Evolutionary conservation across 2,113 vertebrate species (phyloP), one percentile per base, ranked within the genome.

Genomic region (Hyaena hyaena): DNA sequence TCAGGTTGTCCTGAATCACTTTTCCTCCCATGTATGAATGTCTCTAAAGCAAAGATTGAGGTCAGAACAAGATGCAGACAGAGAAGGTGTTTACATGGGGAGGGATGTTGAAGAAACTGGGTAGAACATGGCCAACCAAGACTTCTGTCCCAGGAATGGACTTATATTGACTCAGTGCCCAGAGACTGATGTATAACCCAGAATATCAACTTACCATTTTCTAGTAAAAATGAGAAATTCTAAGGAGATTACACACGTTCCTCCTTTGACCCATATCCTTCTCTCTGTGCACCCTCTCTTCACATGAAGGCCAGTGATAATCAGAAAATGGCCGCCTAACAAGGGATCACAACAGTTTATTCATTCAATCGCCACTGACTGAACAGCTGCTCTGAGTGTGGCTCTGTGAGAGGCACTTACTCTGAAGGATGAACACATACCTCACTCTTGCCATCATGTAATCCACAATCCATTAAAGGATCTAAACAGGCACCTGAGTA

Each of bases 21-120:
- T 90, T 97, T 81, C 74, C 77, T 88, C 33, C 66, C 69, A 1
- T 1, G 3, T 63, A 55, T 55, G 58, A 95, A 85, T 19, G 35
- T 80, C 76, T 96, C 77, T 90, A 69, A 97, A 79, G 84, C 73
- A 43, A 96, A 90, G 50, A 48, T 26, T 58, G 55, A 35, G 68
- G 48, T 86, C n/a, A 96, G 63, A 81, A 69, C 53, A 48, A 92
- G 87, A 90, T 61, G 65, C 63, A 88, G 31, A 53, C 39, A 26
- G 80, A 58, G 39, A 23, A 19, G 65, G 10, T 5, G 4, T 55
- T 66, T 82, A 35, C 39, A 8, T 23, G 58, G 65, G 5, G 16
- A 76, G 17, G 23, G 53, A 55, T 82, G 48, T 31, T 79, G 55
- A 50, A 53, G 61, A 63, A 71, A 82, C 10, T 23, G 4, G 48